Conservation (phyloP, 2,888 invertebrate genomes). For the Smittia aterrima region DNA sequence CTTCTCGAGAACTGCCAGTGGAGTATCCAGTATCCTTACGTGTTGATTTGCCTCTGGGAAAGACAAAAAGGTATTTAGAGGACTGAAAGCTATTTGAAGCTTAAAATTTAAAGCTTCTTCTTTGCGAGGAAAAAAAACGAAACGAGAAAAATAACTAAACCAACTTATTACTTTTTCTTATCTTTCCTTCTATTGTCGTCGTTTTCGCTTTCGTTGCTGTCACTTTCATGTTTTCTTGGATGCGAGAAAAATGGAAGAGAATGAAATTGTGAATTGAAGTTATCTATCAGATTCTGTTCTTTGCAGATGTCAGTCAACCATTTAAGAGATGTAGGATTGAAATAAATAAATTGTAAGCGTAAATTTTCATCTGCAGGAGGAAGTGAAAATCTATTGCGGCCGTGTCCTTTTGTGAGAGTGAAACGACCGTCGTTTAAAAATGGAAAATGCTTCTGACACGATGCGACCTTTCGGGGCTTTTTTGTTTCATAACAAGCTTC, state of each 20-base stretch:
- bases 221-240: constrained; percentile 6
- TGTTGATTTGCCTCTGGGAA: constrained; percentile 42
- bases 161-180: constrained; percentile 46
- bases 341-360: no score
- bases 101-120: constrained; percentile 46
- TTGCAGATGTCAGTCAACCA: no score
- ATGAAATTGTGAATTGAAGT: no score
- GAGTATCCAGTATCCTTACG: constrained; percentile 69
- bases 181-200: constrained; percentile 47
- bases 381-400: no score
- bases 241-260: background rate
- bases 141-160: background rate
- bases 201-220: constrained; percentile 21
- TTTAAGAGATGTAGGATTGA: no score
- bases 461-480: no score
- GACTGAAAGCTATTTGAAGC: background rate
- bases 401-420: no score
- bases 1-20: constrained; percentile 63
- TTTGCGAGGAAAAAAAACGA: constrained; percentile 41
- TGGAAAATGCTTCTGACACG: no score
- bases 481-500: no score
- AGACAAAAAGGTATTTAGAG: background rate
- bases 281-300: no score
- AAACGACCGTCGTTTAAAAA: no score
- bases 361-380: no score